These are phyloP conservation scores for Prorops nasuta DNA, from an alignment of 1,140 invertebrate species.

Conservation along the genomic window DNA sequence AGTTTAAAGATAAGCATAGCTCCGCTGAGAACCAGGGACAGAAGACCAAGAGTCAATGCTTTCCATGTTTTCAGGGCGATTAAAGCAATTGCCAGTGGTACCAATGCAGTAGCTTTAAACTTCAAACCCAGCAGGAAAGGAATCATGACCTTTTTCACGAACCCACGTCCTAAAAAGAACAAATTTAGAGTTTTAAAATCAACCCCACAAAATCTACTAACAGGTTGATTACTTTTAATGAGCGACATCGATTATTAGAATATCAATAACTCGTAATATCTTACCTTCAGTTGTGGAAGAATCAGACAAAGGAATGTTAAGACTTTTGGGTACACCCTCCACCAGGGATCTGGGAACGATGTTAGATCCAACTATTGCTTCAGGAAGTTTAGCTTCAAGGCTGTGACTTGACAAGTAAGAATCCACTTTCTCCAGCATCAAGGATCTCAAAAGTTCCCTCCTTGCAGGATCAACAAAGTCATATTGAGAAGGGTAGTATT, in stretches of 20 bases:
- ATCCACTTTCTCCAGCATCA: slow-evolving; percentile 56
- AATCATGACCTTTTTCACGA: slow-evolving; percentile 79
- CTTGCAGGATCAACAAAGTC: slow-evolving; percentile 33
- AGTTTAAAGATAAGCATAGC: slow-evolving; percentile 82
- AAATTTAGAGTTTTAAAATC: background rate
- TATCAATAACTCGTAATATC: slow-evolving; percentile 14
- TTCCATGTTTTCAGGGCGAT: slow-evolving; percentile 87
- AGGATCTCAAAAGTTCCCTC: slow-evolving; percentile 41
- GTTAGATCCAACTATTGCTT: slow-evolving; percentile 44
- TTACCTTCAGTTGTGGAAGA: slow-evolving; percentile 61
- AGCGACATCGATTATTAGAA: background rate
- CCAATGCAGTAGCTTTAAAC: slow-evolving; percentile 78
- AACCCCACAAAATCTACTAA: background rate
- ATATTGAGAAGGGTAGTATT: slow-evolving; percentile 36
- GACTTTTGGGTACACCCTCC: slow-evolving; percentile 64
- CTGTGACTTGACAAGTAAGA: slow-evolving; percentile 51
- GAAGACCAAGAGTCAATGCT: slow-evolving; percentile 77
- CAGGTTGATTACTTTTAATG: background rate
- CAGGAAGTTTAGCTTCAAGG: slow-evolving; percentile 52
- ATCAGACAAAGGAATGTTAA: slow-evolving; percentile 68
- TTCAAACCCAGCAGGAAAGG: slow-evolving; percentile 81
- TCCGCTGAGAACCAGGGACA: slow-evolving; percentile 76
- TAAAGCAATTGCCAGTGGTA: slow-evolving; percentile 74
- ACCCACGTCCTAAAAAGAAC: slow-evolving; percentile 64
- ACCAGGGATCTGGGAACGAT: slow-evolving; percentile 68